A percentile compares a stretch with the other conserved stretches of the same genome.
phyloP scores from a whole-genome alignment of 1,140 invertebrate species.

The Papilio polytes region DNA sequence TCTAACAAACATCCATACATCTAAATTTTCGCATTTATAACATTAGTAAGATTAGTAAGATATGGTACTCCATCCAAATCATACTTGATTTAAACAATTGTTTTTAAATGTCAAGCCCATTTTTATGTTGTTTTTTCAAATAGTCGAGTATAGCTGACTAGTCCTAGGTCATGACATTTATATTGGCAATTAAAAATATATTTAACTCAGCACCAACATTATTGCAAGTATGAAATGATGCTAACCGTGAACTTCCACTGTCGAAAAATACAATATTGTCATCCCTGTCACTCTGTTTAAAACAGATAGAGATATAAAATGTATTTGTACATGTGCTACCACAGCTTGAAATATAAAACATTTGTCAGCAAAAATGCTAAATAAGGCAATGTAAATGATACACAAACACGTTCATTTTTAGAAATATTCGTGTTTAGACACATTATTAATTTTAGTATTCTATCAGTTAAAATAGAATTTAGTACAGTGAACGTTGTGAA shows the following conservation, averaged over 20 bases:
- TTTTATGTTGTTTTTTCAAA: not conserved
- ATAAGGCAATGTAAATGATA: not conserved
- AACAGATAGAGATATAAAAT: not conserved
- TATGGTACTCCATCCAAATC: no score
- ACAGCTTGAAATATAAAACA: not conserved
- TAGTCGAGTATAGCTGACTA: not conserved
- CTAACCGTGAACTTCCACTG: not conserved
- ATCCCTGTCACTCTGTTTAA: not conserved
- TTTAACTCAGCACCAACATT: not conserved
- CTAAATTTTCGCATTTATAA: no score
- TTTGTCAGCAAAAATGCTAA: slow-evolving; percentile 6
- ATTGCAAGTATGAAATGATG: not conserved
- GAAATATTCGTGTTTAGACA: not conserved
- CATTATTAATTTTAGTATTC: not conserved
- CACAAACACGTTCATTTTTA: not conserved
- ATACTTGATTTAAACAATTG: no score
- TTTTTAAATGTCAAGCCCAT: no score
- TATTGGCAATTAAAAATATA: not conserved
- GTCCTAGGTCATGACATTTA: not conserved
- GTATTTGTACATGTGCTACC: not conserved
- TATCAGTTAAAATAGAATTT: not conserved
- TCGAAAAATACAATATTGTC: not conserved
- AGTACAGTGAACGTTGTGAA: not conserved
- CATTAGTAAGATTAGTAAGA: no score
- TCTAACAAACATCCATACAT: no score